Base-by-base conservation (phyloP, 2,888 invertebrate species). In the Rhagonycha lutea region DNA sequence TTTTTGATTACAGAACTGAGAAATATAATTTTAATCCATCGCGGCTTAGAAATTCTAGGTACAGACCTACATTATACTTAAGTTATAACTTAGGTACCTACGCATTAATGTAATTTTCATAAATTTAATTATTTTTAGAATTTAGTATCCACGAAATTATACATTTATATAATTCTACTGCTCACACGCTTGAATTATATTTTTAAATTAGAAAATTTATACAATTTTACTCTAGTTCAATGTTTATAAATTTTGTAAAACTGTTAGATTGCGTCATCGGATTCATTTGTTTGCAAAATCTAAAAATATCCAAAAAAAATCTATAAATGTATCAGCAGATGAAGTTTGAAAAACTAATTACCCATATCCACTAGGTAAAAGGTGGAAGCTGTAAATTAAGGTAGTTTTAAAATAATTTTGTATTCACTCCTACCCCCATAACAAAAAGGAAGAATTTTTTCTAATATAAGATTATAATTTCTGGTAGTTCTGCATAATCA, bases 241-340 rank as follows among this genome's bases (percentile, higher is more conserved):
- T 47, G 47, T 47, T 47, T 47, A 47, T n/a, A 47, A 47, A 2
- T 47, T 47, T n/a, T 47, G n/a, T 7, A 47, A 47, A 47, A 47
- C 61, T 61, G 14, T n/a, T 61, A 18, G 32, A 23, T 28, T 32
- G 62, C 69, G 60, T 75, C 73, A 68, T 14, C 68, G 63, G 14
- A 29, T 14, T 14, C 62, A 76, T 73, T 76, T 76, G 68, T 76
- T 76, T 76, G 68, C 61, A 26, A 76, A 68, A 4, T 70, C 63
- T 73, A 76, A 68, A 76, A 73, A 76, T 76, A 76, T 62, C 26
- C 26, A 68, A 28, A 18, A 61, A 68, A 67, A 73, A 47, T 47
- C 70, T 70, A 67, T 76, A 73, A 76, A 76, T 68, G 70, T 14
- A 60, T 76, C 76, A 73, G 32, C 76, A 71, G 32, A 11, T 72